Evolutionary conservation across 1,140 invertebrate genomes (phyloP), one percentile per base, ranked within the genome.

Genomic region (Drosophila triauraria): DNA sequence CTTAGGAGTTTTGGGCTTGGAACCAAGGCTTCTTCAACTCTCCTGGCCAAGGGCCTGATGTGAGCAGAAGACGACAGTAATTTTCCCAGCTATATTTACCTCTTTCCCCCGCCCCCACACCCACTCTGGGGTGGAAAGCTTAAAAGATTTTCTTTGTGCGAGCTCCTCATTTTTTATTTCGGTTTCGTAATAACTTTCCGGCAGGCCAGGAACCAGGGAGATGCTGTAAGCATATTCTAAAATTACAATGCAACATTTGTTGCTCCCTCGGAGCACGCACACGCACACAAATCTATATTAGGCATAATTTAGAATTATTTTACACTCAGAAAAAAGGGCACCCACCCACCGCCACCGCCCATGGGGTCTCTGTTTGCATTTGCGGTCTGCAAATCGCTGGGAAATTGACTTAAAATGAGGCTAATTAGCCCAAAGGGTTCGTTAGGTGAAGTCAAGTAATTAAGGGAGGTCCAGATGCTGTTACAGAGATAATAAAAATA

Each of bases 291-390:
- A 67, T 81, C 83, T 86, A 78, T 85, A 85, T 85, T 82, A 79
- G 67, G 62, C 61, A 58, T 58, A 79, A 87, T 82, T 82, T 76
- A 25, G 79, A 87, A 75, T 85, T 70, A 85, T 85, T 86, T 82
- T 70, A 64, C 72, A 64, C 85, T 78, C 65, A 63, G 59, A 35
- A 35, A 35, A 35, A 35, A 20, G 20, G 20, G 20, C 20, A 9
- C 32, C 32, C 51, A 51, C 40, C 42, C 35, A 40, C 35, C 20
- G 20, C 47, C 4, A 48, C 27, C n/a, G 3, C 27, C 51, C 51
- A 54, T 40, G 27, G 35, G 46, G 54, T 10, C 44, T 44, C 30
- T n/a, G 2, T 25, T 46, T 35, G 15, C 51, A 27, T 47, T 27
- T 42, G 43, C 40, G 59, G 40, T 38, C 35, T 32, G 35, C 25